Evolutionary conservation across 2,888 invertebrate species (phyloP).

Genomic region (Drosophila dives): DNA sequence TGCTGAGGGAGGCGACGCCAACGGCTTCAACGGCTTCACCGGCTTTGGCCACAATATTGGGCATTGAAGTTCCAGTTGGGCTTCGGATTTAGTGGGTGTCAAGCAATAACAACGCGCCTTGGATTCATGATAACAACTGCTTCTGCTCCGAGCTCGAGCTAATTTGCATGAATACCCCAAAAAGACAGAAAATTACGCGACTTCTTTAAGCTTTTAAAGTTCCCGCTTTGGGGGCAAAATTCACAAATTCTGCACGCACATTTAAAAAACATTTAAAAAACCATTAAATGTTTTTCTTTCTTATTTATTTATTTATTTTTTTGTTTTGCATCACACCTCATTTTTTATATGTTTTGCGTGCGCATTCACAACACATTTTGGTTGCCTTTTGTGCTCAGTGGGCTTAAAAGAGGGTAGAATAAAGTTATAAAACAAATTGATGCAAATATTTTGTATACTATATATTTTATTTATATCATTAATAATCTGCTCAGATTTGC

Average conservation of each 20-base stretch:
- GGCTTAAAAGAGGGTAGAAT: background rate
- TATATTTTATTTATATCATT: background rate
- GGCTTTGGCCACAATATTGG: conserved; percentile 43
- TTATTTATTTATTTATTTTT: conserved; percentile 38
- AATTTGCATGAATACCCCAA: conserved; percentile 74
- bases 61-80: conserved; percentile 35
- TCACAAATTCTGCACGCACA: conserved; percentile 74
- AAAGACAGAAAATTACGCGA: conserved; percentile 37
- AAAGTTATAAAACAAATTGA: background rate
- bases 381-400: conserved; percentile 11
- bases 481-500: background rate
- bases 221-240: conserved; percentile 20
- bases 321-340: conserved; percentile 63
- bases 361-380: conserved; percentile 9
- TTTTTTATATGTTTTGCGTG: conserved; percentile 56
- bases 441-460: background rate
- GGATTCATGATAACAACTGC: conserved; percentile 77
- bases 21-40: conserved; percentile 45
- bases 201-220: conserved; percentile 63
- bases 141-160: conserved; percentile 59
- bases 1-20: conserved; percentile 42
- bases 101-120: conserved; percentile 51
- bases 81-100: conserved; percentile 54
- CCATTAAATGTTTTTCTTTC: conserved; percentile 76
- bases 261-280: conserved; percentile 84